These are phyloP conservation scores for Stegodyphus mimosarum DNA, from an alignment of 1,140 invertebrate genomes.

Conservation along the genomic window DNA sequence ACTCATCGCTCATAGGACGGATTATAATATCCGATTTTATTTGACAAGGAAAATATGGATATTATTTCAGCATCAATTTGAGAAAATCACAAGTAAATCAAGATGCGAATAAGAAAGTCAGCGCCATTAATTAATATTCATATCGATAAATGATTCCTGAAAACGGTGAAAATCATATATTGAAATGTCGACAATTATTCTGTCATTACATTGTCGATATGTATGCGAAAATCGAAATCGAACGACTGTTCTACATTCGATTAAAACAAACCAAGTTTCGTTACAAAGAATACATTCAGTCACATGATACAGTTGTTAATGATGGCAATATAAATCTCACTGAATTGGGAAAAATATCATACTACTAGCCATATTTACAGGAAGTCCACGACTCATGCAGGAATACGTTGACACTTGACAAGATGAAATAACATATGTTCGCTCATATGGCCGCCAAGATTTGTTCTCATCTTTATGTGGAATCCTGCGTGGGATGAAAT, in stretches of 20 bases:
- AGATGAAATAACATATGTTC: no score
- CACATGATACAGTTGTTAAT: slow-evolving; percentile 34
- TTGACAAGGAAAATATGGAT: background rate
- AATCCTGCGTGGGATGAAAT: background rate
- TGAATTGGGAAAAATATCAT: slow-evolving; percentile 15
- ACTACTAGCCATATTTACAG: slow-evolving; percentile 27
- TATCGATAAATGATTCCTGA: background rate
- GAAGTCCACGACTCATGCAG: slow-evolving; percentile 15
- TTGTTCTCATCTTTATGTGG: slow-evolving; percentile 65
- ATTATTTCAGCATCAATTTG: slow-evolving; percentile 34
- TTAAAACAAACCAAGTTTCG: slow-evolving; percentile 60
- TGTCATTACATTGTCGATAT: background rate
- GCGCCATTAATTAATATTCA: background rate
- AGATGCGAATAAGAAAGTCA: no score
- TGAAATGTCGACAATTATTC: background rate
- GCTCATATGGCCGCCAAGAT: slow-evolving; percentile 64
- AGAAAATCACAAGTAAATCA: slow-evolving; percentile 4
- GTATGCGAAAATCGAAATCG: slow-evolving; percentile 56
- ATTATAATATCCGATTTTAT: no score
- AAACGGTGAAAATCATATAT: background rate
- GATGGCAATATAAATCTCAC: background rate
- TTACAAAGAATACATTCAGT: slow-evolving; percentile 32
- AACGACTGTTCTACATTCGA: slow-evolving; percentile 33
- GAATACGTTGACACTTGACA: no score
- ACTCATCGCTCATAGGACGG: no score